These are phyloP conservation scores for Chrysopa pallens DNA, from an alignment of 1,140 invertebrate genomes.

Conservation along the genomic window DNA sequence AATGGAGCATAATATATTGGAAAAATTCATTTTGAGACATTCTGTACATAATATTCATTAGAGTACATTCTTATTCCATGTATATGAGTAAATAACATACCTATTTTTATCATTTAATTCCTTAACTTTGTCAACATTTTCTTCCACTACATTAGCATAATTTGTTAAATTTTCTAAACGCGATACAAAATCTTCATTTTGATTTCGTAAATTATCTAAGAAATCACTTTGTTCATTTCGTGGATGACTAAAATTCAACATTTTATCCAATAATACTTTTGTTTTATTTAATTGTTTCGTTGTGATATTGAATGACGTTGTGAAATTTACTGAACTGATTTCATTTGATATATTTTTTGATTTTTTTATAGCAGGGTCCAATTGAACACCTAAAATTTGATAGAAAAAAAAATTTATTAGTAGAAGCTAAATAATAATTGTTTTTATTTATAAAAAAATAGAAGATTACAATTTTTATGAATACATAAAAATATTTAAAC, in stretches of 20 bases:
- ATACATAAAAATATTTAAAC: too few relatives aligned
- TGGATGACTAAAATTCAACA: slow-evolving; percentile 43
- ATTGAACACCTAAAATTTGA: slow-evolving; percentile 1
- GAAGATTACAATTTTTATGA: too few relatives aligned
- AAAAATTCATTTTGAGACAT: too few relatives aligned
- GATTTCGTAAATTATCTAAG: slow-evolving; percentile 31
- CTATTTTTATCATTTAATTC: slow-evolving; percentile 37
- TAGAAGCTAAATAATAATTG: too few relatives aligned
- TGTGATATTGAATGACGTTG: slow-evolving; percentile 38
- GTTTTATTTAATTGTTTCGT: slow-evolving; percentile 37
- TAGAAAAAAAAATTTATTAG: too few relatives aligned
- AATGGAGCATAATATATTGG: too few relatives aligned
- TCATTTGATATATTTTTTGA: slow-evolving; percentile 30
- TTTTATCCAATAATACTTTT: slow-evolving; percentile 41
- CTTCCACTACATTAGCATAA: slow-evolving; percentile 39
- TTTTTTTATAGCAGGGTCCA: slow-evolving; percentile 24
- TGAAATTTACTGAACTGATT: slow-evolving; percentile 43
- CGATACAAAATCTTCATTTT: slow-evolving; percentile 37
- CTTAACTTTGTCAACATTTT: slow-evolving; percentile 39
- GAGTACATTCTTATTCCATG: too few relatives aligned
- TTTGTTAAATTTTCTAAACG: slow-evolving; percentile 57
- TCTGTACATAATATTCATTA: too few relatives aligned
- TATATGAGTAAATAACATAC: too few relatives aligned
- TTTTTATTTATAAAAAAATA: too few relatives aligned
- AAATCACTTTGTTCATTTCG: slow-evolving; percentile 35